Base-by-base conservation (phyloP, 2,113 vertebrate species). In the Jaculus jaculus region DNA sequence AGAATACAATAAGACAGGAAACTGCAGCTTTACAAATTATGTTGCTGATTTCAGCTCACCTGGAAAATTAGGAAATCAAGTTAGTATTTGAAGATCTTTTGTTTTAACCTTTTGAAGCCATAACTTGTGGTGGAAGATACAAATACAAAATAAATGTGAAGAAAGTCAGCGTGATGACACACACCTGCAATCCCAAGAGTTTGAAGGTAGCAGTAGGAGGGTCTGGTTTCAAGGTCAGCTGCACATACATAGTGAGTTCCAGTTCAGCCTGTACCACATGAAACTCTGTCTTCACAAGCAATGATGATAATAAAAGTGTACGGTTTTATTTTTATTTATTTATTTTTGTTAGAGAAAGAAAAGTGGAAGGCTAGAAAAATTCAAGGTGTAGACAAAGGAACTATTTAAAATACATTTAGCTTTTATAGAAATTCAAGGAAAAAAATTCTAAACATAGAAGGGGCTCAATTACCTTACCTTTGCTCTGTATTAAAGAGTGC, bases 401-500 rank as follows among this genome's bases (percentile, higher is more conserved):
- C 26, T 32, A 37, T 42, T 65, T 71, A 28, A 84, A 63, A 73
- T 34, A 30, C 18, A 30, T 47, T 61, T 85, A 28, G 61, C 23
- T 39, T 34, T 51, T 2, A 9, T 3, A 68, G 90, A 39, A 78
- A 69, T 65, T 81, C 63, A 75, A 82, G 32, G 16, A 8, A 21
- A 26, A 68, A 66, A 32, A 66, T 21, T 66, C 17, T 34, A 34
- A 78, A 73, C 65, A 30, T 42, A 84, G 47, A 71, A 32, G 21
- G 0, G 11, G 28, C 34, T 80, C 75, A 9, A 7, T 28, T 47
- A 32, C 88, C 98, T 98, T 97, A 99, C 99, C 99, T 99, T 92
- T 98, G 98, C 92, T 99, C 98, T 18, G 98, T 98, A 97, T 99
- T 99, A 97, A 98, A 99, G 97, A 99, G 96, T 24, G 98, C 98